Evolutionary conservation across 2,888 invertebrate genomes (phyloP).

Genomic region (Thyatira batis): DNA sequence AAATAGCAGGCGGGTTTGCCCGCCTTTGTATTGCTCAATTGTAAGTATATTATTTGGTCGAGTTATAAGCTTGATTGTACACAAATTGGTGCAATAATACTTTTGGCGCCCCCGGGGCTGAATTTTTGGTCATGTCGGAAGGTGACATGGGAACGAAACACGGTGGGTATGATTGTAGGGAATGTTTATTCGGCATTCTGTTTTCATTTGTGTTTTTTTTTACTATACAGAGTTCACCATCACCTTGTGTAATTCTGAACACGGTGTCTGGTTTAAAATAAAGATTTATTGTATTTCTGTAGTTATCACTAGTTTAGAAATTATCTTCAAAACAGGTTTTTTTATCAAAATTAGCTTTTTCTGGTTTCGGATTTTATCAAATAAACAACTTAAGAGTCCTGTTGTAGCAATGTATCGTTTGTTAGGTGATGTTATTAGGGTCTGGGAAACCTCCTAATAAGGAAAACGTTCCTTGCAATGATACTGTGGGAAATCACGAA

Average conservation of each 20-base stretch:
- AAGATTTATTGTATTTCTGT: no score
- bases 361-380: not conserved
- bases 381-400: constrained; percentile 18
- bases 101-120: constrained; percentile 15
- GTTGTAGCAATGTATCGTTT: constrained; percentile 43
- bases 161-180: not conserved
- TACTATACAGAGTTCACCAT: no score
- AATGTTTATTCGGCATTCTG: not conserved
- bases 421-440: constrained; percentile 53
- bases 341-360: no score
- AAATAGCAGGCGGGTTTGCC: constrained; percentile 51
- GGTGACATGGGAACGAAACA: not conserved
- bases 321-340: no score
- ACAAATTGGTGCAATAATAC: constrained; percentile 34
- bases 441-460: constrained; percentile 53
- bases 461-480: constrained; percentile 57
- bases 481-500: constrained; percentile 47
- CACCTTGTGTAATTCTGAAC: no score
- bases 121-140: not conserved
- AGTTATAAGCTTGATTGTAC: constrained; percentile 37
- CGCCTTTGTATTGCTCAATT: constrained; percentile 41
- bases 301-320: no score
- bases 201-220: no score
- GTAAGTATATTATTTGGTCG: constrained; percentile 38
- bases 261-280: no score